Evolutionary conservation across 1,140 invertebrate genomes (phyloP).

Genomic region (Drosophila rufa): DNA sequence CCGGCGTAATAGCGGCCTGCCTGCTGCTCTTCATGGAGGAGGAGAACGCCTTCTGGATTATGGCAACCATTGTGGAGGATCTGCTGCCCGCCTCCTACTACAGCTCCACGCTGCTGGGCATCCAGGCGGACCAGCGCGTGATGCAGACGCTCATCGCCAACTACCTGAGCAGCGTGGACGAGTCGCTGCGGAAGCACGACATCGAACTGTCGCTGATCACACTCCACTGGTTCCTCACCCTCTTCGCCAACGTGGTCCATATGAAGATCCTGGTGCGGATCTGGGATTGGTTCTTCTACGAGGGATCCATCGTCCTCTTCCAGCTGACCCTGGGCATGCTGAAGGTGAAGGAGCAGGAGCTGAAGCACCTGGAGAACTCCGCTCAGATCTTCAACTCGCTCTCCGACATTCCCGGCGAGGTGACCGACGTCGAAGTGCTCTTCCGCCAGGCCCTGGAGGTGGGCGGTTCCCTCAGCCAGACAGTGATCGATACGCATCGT

Average conservation of each 20-base stretch:
- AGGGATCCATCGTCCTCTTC: constrained; percentile 98
- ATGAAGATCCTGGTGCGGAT: constrained; percentile 96
- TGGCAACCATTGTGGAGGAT: constrained; percentile 99
- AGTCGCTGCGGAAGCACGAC: constrained; percentile 96
- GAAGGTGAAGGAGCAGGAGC: constrained; percentile 95
- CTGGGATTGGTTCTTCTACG: constrained; percentile 98
- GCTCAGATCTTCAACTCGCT: constrained; percentile 98
- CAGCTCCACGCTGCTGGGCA: constrained; percentile 94
- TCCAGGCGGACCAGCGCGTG: constrained; percentile 97
- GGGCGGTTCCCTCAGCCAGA: constrained; percentile 91
- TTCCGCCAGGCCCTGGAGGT: constrained; percentile 87
- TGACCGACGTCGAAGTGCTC: constrained; percentile 94
- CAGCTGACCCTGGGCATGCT: constrained; percentile 98
- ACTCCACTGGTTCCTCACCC: constrained; percentile 98
- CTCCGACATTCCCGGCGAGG: constrained; percentile 96
- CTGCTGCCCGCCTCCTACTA: constrained; percentile 98
- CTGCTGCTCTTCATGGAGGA: constrained; percentile 98
- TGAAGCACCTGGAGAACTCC: constrained; percentile 94
- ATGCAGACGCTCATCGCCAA: constrained; percentile 95
- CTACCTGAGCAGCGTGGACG: constrained; percentile 95
- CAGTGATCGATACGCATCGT: constrained; percentile 95
- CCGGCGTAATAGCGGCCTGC: constrained; percentile 98
- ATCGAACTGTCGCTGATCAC: constrained; percentile 98
- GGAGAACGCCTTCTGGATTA: constrained; percentile 99
- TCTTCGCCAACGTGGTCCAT: constrained; percentile 99